Base-by-base conservation (phyloP, 30 jellyfish, hydroid and myxozoan genomes). In the Aurelia sp. region DNA sequence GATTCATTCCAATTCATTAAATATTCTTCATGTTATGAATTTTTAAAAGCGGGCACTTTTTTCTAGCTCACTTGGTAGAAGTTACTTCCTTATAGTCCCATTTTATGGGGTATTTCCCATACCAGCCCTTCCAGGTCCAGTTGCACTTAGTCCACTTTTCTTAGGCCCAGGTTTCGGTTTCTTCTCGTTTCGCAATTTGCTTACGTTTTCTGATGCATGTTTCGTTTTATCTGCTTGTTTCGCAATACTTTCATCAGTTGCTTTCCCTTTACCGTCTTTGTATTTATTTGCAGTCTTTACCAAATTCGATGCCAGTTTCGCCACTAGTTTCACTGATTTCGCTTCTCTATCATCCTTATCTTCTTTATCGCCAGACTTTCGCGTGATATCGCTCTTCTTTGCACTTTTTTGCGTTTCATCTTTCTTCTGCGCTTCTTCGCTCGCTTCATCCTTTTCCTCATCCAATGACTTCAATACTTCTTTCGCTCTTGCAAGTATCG, bases 71-170 rank as follows among this genome's bases (percentile, higher is more conserved):
- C 2, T 2, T 27, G 33, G 33, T 27, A 27, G 33, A 27, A 27
- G 50, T 4, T 38, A 38, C 50, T 38, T 16, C 55, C 15, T 44
- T 9, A 44, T 44, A n/a, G 9, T 50, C 44, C 9, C 21, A 12
- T 19, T 6, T 87, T 61, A 93, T 30, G 98, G 98, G 27, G 97
- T 93, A 67, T 93, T 93, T 30, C 98, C 98, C 74, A 93, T 80
- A 13, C 98, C 98, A 33, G 97, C 98, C 53, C 98, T 79, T 4
- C 98, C 97, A 15, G 98, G 93, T 20, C 97, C 96, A 9, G 94
- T 81, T 60, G 91, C 96, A n/a, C 94, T 75, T 11, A 82, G 91
- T 47, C 92, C 93, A 30, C 79, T 80, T 80, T 87, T 81, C 81
- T 83, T 84, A 31, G 92, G 92, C 52, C 97, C 98, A 44, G 97